Conservation (phyloP, 2,888 invertebrate species). For the Bugula neritina region DNA sequence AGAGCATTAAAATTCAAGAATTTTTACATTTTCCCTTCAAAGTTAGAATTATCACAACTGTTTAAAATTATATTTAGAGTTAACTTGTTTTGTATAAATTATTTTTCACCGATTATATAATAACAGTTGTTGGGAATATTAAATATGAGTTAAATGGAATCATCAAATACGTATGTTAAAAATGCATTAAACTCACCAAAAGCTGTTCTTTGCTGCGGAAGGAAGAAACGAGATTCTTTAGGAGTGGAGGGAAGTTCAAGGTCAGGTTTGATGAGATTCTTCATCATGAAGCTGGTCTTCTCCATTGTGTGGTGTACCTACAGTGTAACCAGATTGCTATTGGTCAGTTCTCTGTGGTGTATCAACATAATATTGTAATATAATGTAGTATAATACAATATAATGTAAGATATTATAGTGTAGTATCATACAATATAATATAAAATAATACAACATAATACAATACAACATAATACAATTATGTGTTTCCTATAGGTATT, state of each 20-base stretch:
- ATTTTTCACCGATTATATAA: too few species aligned
- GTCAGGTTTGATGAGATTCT: conserved; percentile 6
- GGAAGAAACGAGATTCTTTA: neutral
- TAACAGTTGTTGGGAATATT: too few species aligned
- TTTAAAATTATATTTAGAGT: too few species aligned
- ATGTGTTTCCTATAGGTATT: too few species aligned
- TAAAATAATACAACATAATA: neutral
- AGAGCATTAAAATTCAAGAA: too few species aligned
- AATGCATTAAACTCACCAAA: neutral
- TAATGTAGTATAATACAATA: neutral
- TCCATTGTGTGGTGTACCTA: conserved; percentile 12
- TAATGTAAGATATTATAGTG: neutral
- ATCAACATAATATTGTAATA: neutral
- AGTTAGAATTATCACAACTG: too few species aligned
- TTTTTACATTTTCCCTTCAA: too few species aligned
- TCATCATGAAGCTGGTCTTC: conserved; percentile 2
- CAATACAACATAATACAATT: too few species aligned
- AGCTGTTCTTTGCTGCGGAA: neutral
- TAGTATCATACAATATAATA: neutral
- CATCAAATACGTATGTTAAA: too few species aligned
- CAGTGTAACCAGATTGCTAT: too few species aligned
- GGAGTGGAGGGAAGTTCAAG: neutral
- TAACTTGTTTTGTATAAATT: too few species aligned
- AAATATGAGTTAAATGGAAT: too few species aligned
- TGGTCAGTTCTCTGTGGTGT: neutral